These are phyloP conservation scores for Rhabdornis inornatus DNA, from an alignment of 2,113 vertebrate species.

Conservation along the genomic window DNA sequence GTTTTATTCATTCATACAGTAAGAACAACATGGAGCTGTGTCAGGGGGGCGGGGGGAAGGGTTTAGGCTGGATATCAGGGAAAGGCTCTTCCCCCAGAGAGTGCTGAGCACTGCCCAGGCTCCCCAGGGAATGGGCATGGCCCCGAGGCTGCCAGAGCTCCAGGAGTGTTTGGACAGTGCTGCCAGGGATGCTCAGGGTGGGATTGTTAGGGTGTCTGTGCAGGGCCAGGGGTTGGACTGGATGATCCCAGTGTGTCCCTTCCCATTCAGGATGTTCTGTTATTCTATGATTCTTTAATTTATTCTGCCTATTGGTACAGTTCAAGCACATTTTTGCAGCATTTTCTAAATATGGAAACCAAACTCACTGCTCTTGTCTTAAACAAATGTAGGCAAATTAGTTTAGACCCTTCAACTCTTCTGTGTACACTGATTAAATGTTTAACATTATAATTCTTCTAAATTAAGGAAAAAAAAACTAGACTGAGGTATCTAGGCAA, in stretches of 20 bases:
- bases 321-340: not conserved
- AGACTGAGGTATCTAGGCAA: not conserved
- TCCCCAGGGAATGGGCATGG: not conserved
- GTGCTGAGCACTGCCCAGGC: not conserved
- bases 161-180: rapidly evolving
- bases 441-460: not conserved
- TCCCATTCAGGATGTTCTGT: not conserved
- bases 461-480: not conserved
- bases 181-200: not conserved
- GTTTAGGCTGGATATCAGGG: rapidly evolving
- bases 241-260: not conserved
- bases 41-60: too few relatives aligned
- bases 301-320: not conserved
- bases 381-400: not conserved
- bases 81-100: not conserved
- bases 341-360: not conserved
- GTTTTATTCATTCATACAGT: not conserved
- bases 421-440: not conserved
- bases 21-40: not conserved
- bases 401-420: not conserved
- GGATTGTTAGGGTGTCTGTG: not conserved
- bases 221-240: not conserved
- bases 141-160: not conserved
- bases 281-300: not conserved
- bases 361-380: not conserved